phyloP scores from a whole-genome alignment of 2,113 vertebrate genomes.

The Gopherus flavomarginatus region DNA sequence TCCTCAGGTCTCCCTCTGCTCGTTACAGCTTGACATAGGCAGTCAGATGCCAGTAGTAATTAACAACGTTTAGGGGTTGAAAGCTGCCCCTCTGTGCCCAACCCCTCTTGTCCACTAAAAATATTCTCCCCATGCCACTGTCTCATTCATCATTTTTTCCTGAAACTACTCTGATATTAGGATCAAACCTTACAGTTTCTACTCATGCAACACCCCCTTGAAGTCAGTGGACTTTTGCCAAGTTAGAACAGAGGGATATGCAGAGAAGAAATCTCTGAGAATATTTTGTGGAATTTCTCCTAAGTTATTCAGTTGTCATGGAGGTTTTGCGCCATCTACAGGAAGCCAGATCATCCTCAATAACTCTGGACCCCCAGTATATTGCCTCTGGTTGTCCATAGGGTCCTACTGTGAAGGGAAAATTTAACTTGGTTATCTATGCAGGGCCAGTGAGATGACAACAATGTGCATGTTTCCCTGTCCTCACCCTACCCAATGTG shows the following conservation, averaged over 20 bases:
- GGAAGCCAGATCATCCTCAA: background rate
- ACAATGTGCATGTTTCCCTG: background rate
- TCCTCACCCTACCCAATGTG: background rate
- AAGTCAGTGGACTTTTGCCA: background rate
- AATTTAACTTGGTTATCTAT: background rate
- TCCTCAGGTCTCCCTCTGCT: background rate
- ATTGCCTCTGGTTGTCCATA: background rate
- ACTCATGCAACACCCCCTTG: background rate
- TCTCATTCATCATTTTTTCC: background rate
- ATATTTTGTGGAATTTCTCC: constrained; percentile 21
- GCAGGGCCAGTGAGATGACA: background rate
- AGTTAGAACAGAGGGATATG: accelerated
- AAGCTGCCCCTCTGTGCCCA: background rate
- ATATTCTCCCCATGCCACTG: background rate
- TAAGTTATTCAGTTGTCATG: background rate
- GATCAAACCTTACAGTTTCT: constrained; percentile 1
- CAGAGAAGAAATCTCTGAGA: background rate
- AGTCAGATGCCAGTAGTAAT: background rate
- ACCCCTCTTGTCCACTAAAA: background rate
- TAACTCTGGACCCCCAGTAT: background rate
- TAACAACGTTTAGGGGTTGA: background rate
- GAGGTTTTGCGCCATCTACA: background rate
- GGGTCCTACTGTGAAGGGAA: background rate
- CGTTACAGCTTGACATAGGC: background rate
- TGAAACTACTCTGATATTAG: background rate